Conservation (phyloP, 2,113 vertebrate genomes). For the Ellobius talpinus region DNA sequence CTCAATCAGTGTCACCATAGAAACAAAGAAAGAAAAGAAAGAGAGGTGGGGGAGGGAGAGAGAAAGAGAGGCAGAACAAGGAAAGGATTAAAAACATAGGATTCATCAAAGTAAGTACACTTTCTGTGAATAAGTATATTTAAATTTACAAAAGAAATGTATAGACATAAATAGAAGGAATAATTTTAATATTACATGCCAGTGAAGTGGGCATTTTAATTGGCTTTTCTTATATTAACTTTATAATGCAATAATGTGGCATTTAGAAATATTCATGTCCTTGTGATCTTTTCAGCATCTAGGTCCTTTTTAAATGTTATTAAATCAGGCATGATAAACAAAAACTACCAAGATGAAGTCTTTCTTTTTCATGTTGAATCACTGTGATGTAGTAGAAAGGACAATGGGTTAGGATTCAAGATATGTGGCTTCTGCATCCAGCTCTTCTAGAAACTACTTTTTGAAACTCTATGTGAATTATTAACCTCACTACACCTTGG, state of each 20-base stretch:
- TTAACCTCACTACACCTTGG: constrained; percentile 6
- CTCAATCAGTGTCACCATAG: not conserved
- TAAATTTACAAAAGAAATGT: not conserved
- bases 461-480: constrained; percentile 55
- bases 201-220: constrained; percentile 20
- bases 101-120: not conserved
- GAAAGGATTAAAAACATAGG: not conserved
- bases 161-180: not conserved
- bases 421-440: constrained; percentile 4
- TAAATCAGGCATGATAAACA: constrained; percentile 19
- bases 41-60: not conserved
- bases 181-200: not conserved
- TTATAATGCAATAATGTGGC: constrained; percentile 20
- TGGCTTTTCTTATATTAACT: constrained; percentile 18
- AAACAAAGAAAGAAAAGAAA: not conserved
- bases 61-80: not conserved
- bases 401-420: not conserved
- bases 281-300: constrained; percentile 30
- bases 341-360: constrained; percentile 4
- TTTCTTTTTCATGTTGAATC: not conserved
- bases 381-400: constrained; percentile 48
- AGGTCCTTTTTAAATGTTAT: constrained; percentile 12
- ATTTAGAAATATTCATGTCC: constrained; percentile 47
- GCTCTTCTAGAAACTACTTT: constrained; percentile 48
- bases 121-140: not conserved